Conservation (phyloP, 2,797 vertebrate genomes). For the Tarsius wallacei region DNA sequence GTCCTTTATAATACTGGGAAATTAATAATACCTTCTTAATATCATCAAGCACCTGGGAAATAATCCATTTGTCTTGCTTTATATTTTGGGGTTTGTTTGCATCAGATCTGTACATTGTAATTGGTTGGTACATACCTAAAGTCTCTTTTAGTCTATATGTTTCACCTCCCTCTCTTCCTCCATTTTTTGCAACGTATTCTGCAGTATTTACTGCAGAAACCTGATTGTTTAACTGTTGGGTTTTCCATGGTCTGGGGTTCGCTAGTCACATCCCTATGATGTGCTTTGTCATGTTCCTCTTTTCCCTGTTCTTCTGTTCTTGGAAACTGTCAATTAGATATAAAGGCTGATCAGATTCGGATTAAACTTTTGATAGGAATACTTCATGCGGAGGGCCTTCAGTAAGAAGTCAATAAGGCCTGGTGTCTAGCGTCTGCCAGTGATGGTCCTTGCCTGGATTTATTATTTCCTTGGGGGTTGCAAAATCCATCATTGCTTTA, state of each 20-base stretch:
- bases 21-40: background rate
- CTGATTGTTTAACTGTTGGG: background rate
- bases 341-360: background rate
- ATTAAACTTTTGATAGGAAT: conserved; percentile 5
- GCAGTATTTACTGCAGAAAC: background rate
- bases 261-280: background rate
- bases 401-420: background rate
- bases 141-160: background rate
- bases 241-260: background rate
- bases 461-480: background rate
- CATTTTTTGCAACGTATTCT: background rate
- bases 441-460: background rate
- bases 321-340: background rate
- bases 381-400: background rate
- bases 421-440: background rate
- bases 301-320: background rate
- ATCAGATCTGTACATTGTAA: background rate
- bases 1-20: background rate
- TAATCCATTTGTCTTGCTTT: conserved; percentile 7
- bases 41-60: conserved; percentile 10
- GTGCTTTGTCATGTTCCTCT: background rate
- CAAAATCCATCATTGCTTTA: background rate
- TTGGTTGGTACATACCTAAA: background rate
- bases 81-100: conserved; percentile 38
- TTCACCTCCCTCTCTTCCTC: background rate